Evolutionary conservation across 2,797 vertebrate species (phyloP), one percentile per base, ranked within the genome.

Genomic region (Scolopax rusticola): DNA sequence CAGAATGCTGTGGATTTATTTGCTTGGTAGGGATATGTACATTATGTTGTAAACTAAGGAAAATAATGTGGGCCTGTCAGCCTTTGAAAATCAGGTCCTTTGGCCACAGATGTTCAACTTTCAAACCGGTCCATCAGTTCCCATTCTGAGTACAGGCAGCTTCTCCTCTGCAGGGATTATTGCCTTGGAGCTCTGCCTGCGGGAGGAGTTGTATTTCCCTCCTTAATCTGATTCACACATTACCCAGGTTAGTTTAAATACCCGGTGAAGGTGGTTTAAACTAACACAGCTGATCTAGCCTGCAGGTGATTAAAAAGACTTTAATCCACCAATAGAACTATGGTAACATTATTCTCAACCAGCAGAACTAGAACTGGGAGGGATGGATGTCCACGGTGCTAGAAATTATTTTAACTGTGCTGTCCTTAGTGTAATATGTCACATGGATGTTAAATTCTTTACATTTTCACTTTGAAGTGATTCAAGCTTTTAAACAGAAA

Each of bases 1-100:
- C 36, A 28, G 4, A 20, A 6, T 41, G 43, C 21, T 28, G 24
- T 33, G 94, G 27, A 2, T 85, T 69, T 77, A 5, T 36, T 65
- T 48, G 1, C 32, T 20, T 32, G 48, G 54, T 17, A 2, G 27
- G 28, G 23, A 9, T 5, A 11, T 8, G 28, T 48, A 3, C 1
- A 0, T 11, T 68, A 40, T 27, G 15, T 33, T 30, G 17, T 14
- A 61, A 73, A 12, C 33, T 50, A 63, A 47, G 67, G 50, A 50
- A 65, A 71, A 60, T 2, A 15, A n/a, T 32, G 28, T 6, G 82
- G 59, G 16, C 0, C 0, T 6, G 4, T 79, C 5, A 2, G 50
- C 68, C 78, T 51, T 64, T 83, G 19, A 41, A 68, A 80, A 8
- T 2, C 17, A 20, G 33, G 9, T 83, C 47, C 48, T 75, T 68